Conservation (phyloP, 2,888 invertebrate species). For the Tenodera sinensis region DNA sequence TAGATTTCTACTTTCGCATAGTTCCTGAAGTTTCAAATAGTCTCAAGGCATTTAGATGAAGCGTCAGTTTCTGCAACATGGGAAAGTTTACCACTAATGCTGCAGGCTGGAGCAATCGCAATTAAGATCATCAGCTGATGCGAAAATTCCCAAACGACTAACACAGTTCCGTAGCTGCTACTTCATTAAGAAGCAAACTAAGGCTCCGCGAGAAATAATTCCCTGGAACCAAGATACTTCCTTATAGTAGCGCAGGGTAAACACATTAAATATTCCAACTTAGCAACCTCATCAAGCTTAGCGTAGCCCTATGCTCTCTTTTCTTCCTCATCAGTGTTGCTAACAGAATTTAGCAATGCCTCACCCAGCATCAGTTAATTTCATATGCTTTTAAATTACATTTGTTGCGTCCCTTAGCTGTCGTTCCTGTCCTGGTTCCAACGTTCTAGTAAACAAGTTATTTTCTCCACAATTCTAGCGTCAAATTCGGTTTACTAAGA, state of each 20-base stretch:
- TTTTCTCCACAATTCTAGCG: neutral
- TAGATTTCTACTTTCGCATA: too few relatives aligned
- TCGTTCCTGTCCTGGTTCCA: neutral
- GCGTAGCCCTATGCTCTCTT: neutral
- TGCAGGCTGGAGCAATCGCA: too few relatives aligned
- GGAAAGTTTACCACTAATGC: too few relatives aligned
- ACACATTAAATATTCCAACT: neutral
- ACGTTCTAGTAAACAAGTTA: neutral
- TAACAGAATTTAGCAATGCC: neutral
- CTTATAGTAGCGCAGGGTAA: neutral
- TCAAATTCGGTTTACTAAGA: neutral
- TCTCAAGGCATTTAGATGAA: too few relatives aligned
- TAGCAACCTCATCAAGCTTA: neutral
- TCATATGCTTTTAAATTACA: neutral
- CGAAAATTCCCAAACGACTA: neutral
- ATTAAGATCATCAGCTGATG: neutral
- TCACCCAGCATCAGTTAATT: neutral
- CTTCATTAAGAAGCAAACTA: neutral
- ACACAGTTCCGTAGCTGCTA: neutral
- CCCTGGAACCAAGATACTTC: neutral
- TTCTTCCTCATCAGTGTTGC: neutral
- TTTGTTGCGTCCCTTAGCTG: neutral
- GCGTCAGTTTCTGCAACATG: too few relatives aligned
- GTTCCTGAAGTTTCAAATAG: too few relatives aligned
- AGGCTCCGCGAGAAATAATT: neutral